Base-by-base conservation (phyloP, 2,113 vertebrate species). In the Cygnus buccinator region DNA sequence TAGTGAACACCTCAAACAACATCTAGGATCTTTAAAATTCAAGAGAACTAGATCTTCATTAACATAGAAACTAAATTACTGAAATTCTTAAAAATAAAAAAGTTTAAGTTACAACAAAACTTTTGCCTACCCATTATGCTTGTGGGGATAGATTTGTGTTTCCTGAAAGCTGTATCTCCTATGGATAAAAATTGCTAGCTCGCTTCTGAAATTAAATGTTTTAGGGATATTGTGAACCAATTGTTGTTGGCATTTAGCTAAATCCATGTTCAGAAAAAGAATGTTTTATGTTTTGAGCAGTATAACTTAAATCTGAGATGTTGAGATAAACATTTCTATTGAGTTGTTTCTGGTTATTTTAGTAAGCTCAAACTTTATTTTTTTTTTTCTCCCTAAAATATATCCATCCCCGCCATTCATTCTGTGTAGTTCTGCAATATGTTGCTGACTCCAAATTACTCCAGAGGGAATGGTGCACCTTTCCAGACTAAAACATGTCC, bases 391-490 rank as follows among this genome's bases (percentile, higher is more conserved):
- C 46, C 46, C 11, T 37, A 11, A 72, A 67, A 41, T 43, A 9
- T 10, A 4, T 57, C 5, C 3, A 16, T 13, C 3, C 0, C 26
- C 77, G 25, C 9, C 16, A 39, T 73, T 76, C 10, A 39, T 77
- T 76, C 11, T 72, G 10, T n/a, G 6, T 37, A 70, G 10, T 12
- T 80, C 37, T 9, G 4, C 13, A 48, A 26, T 35, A 73, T 14
- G 20, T 57, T 31, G 8, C 7, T 83, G 9, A 3, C 52, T 87
- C 58, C 68, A 84, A 72, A 67, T 37, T 41, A 62, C 44, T 84
- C 20, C 10, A 55, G 26, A 14, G 22, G 73, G 13, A 78, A 44
- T 0, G 0, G 5, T 2, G 1, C 9, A 55, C 48, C 25, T 15
- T 74, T 43, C 19, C 65, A 65, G n/a, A 68, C 22, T 39, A 39